Evolutionary conservation across 2,888 invertebrate genomes (phyloP).

Genomic region (Limenitis arthemis): DNA sequence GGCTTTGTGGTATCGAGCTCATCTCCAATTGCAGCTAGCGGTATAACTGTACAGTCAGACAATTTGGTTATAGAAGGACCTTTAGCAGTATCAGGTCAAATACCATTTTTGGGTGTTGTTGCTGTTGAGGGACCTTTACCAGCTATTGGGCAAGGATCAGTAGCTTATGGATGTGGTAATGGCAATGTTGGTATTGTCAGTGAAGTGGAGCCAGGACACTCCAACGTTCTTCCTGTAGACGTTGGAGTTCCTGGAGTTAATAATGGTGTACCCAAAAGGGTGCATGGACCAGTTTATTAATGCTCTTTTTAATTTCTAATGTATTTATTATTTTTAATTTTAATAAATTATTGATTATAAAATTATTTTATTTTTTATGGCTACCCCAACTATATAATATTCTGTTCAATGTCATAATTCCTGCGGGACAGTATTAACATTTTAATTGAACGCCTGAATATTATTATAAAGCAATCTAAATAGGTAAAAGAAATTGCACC

Average conservation of each 20-base stretch:
- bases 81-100: conserved; percentile 26
- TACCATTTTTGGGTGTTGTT: conserved; percentile 31
- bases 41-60: conserved; percentile 26
- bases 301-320: neutral
- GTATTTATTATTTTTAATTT: neutral
- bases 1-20: conserved; percentile 27
- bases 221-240: neutral
- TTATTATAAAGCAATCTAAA: too few relatives aligned
- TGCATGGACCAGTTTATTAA: conserved; percentile 2
- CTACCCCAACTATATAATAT: neutral
- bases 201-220: conserved; percentile 13
- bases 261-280: neutral
- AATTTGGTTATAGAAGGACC: conserved; percentile 29
- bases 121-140: conserved; percentile 35
- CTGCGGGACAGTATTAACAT: too few relatives aligned
- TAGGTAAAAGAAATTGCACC: too few relatives aligned
- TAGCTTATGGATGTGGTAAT: conserved; percentile 26
- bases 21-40: conserved; percentile 25
- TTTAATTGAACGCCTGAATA: too few relatives aligned
- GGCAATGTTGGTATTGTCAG: conserved; percentile 25
- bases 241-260: neutral
- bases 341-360: neutral
- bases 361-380: neutral
- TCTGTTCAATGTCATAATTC: too few relatives aligned
- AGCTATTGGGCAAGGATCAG: conserved; percentile 31